Percentiles rank a stretch among this genome's conserved stretches.
Evolutionary conservation across 2,113 vertebrate genomes (phyloP).

Genomic region (Mus musculus): GRCm39 chr5:82504001-82504500

Average conservation of each 20-base stretch:
- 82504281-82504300: background rate
- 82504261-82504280: background rate
- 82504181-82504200: background rate
- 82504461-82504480: background rate
- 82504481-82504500: slow-evolving; percentile 10
- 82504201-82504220: background rate
- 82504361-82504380: background rate
- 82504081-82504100: background rate
- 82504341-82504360: background rate
- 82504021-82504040: background rate
- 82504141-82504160: background rate
- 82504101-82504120: background rate
- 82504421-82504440: background rate
- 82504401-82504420: background rate
- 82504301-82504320: background rate
- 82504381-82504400: background rate
- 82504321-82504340: background rate
- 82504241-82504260: background rate
- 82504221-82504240: background rate
- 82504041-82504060: background rate
- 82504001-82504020: background rate
- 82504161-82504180: background rate
- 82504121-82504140: background rate
- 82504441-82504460: background rate
- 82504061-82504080: background rate